Base-by-base conservation (phyloP, 2,888 invertebrate genomes). In the Arctia plantaginis region DNA sequence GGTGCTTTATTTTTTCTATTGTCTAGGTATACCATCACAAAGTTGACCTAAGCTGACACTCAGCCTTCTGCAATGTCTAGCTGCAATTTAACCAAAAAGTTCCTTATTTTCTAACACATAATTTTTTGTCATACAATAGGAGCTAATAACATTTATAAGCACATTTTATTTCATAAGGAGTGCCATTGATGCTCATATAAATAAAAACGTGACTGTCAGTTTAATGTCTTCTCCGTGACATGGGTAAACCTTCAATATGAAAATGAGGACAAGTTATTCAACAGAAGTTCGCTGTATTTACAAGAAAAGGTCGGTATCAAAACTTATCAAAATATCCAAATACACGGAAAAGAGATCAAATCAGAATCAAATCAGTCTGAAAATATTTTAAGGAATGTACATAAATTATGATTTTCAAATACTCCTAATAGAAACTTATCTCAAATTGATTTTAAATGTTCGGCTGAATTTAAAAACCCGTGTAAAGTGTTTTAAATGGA, bases 181-280 rank as follows among this genome's bases (percentile, higher is more conserved):
- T 69, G 51, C 35, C 23, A 70, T 70, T 64, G 41, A 44, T 44
- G 62, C 23, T 64, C 62, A 23, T 41, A 62, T 44, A 64, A 13
- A 64, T 70, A 30, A n/a, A 55, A 39, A 64, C 62, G 70, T 70
- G 70, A 70, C 70, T 30, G 55, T 41, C 62, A 62, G 70, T 30
- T 23, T 70, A 41, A 64, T 70, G 62, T 41, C 62, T 23, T 30
- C 13, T 62, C 39, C 70, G 70, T 70, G 70, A 70, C 70, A 70
- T 23, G 33, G 30, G 55, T 55, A n/a, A 55, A 39, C 69, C 55
- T 55, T 18, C 39, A 12, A 59, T 55, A 69, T 59, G 59, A 59
- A 69, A 69, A 55, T 69, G 27, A 10, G 62, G 13, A 69, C 35
- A 39, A 23, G n/a, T 51, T 69, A 69, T 55, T 69, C 7, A 39